Evolutionary conservation across 2,888 invertebrate species (phyloP).

Genomic region (Lapara coniferarum): DNA sequence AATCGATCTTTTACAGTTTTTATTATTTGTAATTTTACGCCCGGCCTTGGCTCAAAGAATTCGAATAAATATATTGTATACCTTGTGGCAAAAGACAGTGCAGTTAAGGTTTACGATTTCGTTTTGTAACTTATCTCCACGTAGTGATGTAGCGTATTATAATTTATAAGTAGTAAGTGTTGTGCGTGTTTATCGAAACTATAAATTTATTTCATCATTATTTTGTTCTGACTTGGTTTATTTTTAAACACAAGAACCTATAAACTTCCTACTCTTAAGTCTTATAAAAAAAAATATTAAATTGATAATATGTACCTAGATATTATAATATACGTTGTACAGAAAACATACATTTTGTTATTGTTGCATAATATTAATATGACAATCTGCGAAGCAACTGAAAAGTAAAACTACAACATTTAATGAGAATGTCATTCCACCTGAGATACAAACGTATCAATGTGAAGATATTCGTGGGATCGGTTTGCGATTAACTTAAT

Average conservation of each 20-base stretch:
- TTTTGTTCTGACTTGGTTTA: neutral
- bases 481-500: constrained; percentile 24
- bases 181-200: neutral
- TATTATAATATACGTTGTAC: no score
- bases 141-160: neutral
- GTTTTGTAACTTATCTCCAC: constrained; percentile 4
- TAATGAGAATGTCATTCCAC: neutral
- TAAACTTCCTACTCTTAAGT: neutral
- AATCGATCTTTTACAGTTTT: neutral
- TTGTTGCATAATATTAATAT: neutral
- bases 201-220: neutral
- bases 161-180: neutral
- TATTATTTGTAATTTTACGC: constrained; percentile 8
- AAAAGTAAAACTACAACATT: neutral
- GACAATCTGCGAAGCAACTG: neutral
- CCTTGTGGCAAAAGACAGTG: constrained; percentile 32
- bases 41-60: constrained; percentile 13
- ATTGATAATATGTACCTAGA: no score
- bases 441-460: neutral
- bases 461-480: constrained; percentile 17
- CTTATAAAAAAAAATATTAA: no score
- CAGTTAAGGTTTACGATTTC: constrained; percentile 11
- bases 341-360: no score
- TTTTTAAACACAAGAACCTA: neutral
- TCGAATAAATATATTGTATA: constrained; percentile 8